Evolutionary conservation across 2,797 vertebrate genomes (phyloP).

Genomic region (Pangasius mekongensis): DNA sequence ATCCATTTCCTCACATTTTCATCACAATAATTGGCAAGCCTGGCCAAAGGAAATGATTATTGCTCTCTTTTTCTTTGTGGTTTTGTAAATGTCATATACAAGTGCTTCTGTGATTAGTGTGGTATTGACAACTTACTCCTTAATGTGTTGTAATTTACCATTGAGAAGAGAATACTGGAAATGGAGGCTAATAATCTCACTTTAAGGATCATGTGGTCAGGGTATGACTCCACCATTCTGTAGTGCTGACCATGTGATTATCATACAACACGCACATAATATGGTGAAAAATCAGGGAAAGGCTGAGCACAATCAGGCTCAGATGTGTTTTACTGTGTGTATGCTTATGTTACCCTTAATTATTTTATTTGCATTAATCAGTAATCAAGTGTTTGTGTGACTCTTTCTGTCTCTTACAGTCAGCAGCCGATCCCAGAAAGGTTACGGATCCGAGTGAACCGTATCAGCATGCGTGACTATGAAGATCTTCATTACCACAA

Average conservation of each 20-base stretch:
- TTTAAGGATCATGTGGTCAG: neutral
- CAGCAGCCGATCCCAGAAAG: slow-evolving; percentile 89
- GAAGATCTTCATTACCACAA: slow-evolving; percentile 94
- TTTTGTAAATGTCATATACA: slow-evolving; percentile 49
- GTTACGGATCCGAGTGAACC: slow-evolving; percentile 86
- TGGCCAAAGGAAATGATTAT: slow-evolving; percentile 31
- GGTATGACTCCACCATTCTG: neutral
- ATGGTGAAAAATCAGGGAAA: neutral
- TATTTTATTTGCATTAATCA: slow-evolving; percentile 5
- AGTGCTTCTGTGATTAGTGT: slow-evolving; percentile 20
- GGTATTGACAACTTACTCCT: slow-evolving; percentile 20
- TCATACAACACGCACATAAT: neutral
- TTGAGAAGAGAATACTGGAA: slow-evolving; percentile 36
- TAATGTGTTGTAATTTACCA: slow-evolving; percentile 31
- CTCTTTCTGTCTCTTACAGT: slow-evolving; percentile 65
- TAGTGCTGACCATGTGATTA: neutral
- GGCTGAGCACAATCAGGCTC: neutral
- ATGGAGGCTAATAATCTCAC: slow-evolving; percentile 41
- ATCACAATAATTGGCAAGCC: slow-evolving; percentile 21
- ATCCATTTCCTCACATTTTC: neutral
- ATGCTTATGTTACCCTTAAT: neutral
- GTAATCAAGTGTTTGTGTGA: neutral
- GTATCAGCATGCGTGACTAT: slow-evolving; percentile 92
- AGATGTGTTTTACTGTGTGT: neutral
- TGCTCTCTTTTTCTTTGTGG: slow-evolving; percentile 28